These are phyloP conservation scores for Nothoprocta perdicaria DNA, from an alignment of 2,113 vertebrate genomes.

Conservation along the genomic window DNA sequence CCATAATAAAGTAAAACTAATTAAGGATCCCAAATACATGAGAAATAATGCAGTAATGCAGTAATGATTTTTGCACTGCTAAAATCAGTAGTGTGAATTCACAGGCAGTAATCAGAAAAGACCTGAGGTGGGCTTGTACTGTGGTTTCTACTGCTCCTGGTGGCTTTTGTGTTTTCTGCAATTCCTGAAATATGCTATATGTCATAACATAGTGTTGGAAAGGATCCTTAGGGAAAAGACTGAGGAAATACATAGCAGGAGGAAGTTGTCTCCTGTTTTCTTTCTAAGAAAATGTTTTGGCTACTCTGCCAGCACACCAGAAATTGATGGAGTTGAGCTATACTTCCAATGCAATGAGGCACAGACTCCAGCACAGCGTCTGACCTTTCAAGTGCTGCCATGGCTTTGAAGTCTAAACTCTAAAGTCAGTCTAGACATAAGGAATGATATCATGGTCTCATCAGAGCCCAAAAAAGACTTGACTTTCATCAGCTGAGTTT, in stretches of 20 bases:
- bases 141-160: not conserved
- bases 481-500: not conserved
- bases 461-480: not conserved
- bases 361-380: not conserved
- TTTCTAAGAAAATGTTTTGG: not conserved
- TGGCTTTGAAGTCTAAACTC: not conserved
- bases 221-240: not conserved
- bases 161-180: not conserved
- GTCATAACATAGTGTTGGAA: not conserved
- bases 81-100: not conserved
- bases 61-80: not conserved
- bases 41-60: not conserved
- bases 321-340: not conserved
- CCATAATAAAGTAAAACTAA: not conserved
- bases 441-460: not conserved
- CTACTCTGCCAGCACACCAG: not conserved
- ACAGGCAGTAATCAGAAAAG: not conserved
- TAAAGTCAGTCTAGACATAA: not conserved
- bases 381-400: not conserved
- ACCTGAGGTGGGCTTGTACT: not conserved
- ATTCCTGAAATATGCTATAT: not conserved
- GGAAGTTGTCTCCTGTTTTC: not conserved
- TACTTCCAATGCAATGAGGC: not conserved
- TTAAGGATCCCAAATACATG: not conserved
- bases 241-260: not conserved